Base-by-base conservation (phyloP, 2,888 invertebrate species). In the Plebejus argus region DNA sequence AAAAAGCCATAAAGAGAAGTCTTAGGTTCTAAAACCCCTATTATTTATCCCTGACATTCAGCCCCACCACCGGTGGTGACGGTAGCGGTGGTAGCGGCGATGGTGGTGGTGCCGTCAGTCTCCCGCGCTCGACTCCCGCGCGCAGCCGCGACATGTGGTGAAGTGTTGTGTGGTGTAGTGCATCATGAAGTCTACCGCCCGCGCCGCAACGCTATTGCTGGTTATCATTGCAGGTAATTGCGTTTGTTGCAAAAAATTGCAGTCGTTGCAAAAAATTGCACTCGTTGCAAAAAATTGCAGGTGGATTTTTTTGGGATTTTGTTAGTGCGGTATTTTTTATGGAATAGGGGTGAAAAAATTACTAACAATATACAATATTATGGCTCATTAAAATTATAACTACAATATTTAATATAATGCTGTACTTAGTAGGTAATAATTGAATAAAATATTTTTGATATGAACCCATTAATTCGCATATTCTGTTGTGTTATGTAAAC, bases 61-160 rank as follows among this genome's bases (percentile, higher is more conserved):
- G 85, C 84, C 84, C 89, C 89, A 88, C 88, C 81, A 89, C 85
- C 84, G 83, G 1, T 15, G 66, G 28, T 66, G 66, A 66, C 66
- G 66, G 66, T 28, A 23, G 61, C 28, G 66, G 66, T 66, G 61
- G 61, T 20, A 20, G 58, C 20, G 20, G 58, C 28, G 66, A 28
- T 66, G 28, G 28, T 33, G 18, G 61, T 23, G 58, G 58, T 20
- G 23, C n/a, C 61, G 66, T 66, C 66, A 66, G 66, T 66, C 66
- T 66, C 66, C 66, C 91, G 94, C 92, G 93, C 91, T 87, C 88
- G 89, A 87, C 89, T 87, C 85, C 84, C 91, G 93, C 93, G 93
- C 91, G 90, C 87, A 45, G 84, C 83, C 84, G 84, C 87, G 86
- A 87, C 88, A 91, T 85, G 93, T 92, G 90, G 94, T 93, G 93